These are phyloP conservation scores for Cyaniris semiargus DNA, from an alignment of 2,888 invertebrate genomes.

Conservation along the genomic window DNA sequence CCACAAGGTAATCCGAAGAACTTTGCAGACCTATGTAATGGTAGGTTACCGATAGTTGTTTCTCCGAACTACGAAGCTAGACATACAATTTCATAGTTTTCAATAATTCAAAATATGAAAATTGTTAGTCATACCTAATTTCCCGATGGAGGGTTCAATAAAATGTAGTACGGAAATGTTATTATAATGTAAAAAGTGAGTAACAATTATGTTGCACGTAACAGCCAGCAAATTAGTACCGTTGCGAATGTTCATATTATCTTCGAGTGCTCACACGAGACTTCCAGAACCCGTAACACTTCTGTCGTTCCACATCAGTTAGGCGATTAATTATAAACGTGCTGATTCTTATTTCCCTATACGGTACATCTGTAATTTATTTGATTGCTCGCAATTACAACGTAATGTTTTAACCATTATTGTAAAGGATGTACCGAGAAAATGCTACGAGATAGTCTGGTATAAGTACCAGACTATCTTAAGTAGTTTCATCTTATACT, in stretches of 20 bases:
- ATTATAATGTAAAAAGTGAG: constrained; percentile 24
- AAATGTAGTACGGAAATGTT: constrained; percentile 22
- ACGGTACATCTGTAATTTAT: constrained; percentile 70
- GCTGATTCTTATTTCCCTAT: constrained; percentile 70
- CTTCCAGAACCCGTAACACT: constrained; percentile 44
- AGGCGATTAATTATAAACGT: constrained; percentile 71
- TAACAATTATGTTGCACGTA: constrained; percentile 27
- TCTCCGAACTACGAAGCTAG: too few species aligned
- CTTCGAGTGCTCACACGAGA: constrained; percentile 42
- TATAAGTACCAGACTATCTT: constrained; percentile 9
- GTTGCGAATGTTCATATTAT: constrained; percentile 38
- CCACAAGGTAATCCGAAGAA: too few species aligned
- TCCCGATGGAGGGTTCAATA: background rate
- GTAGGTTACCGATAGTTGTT: too few species aligned
- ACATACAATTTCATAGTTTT: too few species aligned
- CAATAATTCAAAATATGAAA: too few species aligned
- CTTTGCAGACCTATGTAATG: too few species aligned
- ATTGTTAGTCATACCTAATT: background rate
- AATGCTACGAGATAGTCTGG: constrained; percentile 66
- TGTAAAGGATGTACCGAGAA: constrained; percentile 53
- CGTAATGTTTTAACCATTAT: constrained; percentile 69
- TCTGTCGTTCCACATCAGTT: constrained; percentile 59
- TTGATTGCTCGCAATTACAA: constrained; percentile 70
- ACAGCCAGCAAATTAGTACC: constrained; percentile 36
- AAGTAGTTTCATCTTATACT: background rate